Evolutionary conservation across 2,113 vertebrate genomes (phyloP), one percentile per base, ranked within the genome.

Genomic region (Triplophysa tibetana): DNA sequence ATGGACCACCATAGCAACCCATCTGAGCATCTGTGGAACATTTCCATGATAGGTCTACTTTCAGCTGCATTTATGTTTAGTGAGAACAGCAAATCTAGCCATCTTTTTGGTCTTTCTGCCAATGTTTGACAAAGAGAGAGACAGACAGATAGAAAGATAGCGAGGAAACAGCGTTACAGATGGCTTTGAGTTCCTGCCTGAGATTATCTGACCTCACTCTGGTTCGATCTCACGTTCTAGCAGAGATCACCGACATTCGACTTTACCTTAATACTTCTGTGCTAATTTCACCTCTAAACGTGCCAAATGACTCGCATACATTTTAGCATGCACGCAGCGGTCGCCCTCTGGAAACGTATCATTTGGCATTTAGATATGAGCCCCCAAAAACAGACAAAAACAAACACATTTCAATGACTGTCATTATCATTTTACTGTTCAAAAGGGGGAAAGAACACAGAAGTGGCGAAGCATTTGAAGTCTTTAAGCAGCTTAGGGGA

Each of bases 401-500:
- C 66, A 70, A 73, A 70, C 69, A 76, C 61, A n/a, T 75, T 78
- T 69, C 54, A 79, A 41, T 78, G 45, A 83, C 77, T 81, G 80
- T 84, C 60, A 75, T 66, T 41, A 81, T 81, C 67, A 73, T 80
- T 80, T 77, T 33, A 21, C 58, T 54, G 52, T 77, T 80, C 50
- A 61, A 67, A 81, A 76, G 65, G 56, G 50, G 23, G 77, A 50
- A 81, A 74, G 77, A 72, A 65, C 69, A 52, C 19, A 70, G 70
- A 69, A 82, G 60, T 45, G 65, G 65, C 61, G 26, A 62, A 56
- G 68, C 74, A 77, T 84, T 76, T 81, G 77, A 80, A 82, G 73
- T 75, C 75, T 67, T 74, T 82, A 84, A 86, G 81, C 81, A 38
- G 80, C 77, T 84, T 86, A 86, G 26, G 69, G 63, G 63, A 64